phyloP scores from a whole-genome alignment of 2,797 vertebrate genomes.

The Lepus oiostolus region DNA sequence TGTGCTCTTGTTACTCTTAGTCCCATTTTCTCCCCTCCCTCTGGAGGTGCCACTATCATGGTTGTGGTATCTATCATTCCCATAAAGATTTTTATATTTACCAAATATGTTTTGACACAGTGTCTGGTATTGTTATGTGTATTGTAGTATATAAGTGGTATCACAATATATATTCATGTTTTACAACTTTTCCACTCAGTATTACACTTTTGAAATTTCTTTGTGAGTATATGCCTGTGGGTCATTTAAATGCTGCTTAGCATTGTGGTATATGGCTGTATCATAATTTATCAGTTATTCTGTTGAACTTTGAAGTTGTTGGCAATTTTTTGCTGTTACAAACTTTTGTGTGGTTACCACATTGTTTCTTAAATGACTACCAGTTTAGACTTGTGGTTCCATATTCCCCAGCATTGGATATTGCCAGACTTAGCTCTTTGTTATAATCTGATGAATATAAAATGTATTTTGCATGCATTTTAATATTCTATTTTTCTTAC shows the following conservation, averaged over 20 bases:
- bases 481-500: slow-evolving; percentile 22
- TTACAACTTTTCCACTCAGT: slow-evolving; percentile 15
- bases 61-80: slow-evolving; percentile 31
- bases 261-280: not conserved
- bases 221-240: not conserved
- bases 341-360: not conserved
- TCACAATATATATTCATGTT: not conserved
- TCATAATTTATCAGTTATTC: not conserved
- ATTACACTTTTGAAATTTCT: slow-evolving; percentile 14
- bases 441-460: not conserved
- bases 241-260: slow-evolving; percentile 8
- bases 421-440: slow-evolving; percentile 28
- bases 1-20: slow-evolving; percentile 5
- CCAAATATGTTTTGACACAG: not conserved
- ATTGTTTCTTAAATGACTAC: slow-evolving; percentile 2
- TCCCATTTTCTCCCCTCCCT: not conserved
- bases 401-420: not conserved
- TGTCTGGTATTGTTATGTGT: not conserved
- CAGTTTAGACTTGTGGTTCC: not conserved
- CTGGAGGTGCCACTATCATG: not conserved
- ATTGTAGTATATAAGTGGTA: slow-evolving; percentile 6
- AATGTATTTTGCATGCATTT: slow-evolving; percentile 42
- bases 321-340: not conserved
- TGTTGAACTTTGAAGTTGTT: slow-evolving; percentile 22
- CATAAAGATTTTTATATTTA: slow-evolving; percentile 46